Evolutionary conservation across 2,113 vertebrate genomes (phyloP).

Genomic region (Coreoperca whiteheadi): DNA sequence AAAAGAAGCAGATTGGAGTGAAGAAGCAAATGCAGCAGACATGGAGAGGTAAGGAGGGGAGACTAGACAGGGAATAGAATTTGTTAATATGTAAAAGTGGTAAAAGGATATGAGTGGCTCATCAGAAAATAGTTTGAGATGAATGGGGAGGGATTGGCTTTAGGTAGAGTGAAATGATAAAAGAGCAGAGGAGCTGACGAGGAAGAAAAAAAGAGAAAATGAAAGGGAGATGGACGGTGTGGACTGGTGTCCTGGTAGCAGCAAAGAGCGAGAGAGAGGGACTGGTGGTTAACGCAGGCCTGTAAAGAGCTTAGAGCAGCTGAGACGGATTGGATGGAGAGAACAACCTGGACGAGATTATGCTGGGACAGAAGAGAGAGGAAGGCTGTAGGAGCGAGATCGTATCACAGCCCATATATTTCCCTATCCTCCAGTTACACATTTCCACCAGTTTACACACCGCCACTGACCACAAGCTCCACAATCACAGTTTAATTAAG

Average conservation of each 20-base stretch:
- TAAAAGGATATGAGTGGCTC: slow-evolving; percentile 48
- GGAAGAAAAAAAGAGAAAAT: slow-evolving; percentile 59
- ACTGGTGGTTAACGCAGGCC: slow-evolving; percentile 50
- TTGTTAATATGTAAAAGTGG: slow-evolving; percentile 57
- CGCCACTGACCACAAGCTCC: slow-evolving; percentile 17
- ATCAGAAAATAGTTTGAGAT: slow-evolving; percentile 36
- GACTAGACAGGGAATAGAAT: slow-evolving; percentile 35
- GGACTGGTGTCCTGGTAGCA: slow-evolving; percentile 43
- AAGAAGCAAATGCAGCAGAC: slow-evolving; percentile 13
- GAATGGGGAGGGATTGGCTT: slow-evolving; percentile 41
- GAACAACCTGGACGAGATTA: slow-evolving; percentile 83
- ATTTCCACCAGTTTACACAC: slow-evolving; percentile 22
- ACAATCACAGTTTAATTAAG: slow-evolving; percentile 53
- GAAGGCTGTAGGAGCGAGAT: slow-evolving; percentile 49
- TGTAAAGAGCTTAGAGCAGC: slow-evolving; percentile 80
- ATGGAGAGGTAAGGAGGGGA: background rate
- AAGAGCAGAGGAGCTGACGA: slow-evolving; percentile 49
- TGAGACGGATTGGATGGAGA: slow-evolving; percentile 77
- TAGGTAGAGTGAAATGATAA: slow-evolving; percentile 55
- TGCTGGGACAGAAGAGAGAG: slow-evolving; percentile 33
- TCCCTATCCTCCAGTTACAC: slow-evolving; percentile 33
- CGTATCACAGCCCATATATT: slow-evolving; percentile 54
- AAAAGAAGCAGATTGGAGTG: slow-evolving; percentile 30
- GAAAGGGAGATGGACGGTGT: slow-evolving; percentile 54
- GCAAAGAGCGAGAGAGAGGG: slow-evolving; percentile 41